Percentiles rank a stretch among this genome's conserved stretches.
Evolutionary conservation across 2,113 vertebrate genomes (phyloP).

Genomic region (Nothocercus julius): DNA sequence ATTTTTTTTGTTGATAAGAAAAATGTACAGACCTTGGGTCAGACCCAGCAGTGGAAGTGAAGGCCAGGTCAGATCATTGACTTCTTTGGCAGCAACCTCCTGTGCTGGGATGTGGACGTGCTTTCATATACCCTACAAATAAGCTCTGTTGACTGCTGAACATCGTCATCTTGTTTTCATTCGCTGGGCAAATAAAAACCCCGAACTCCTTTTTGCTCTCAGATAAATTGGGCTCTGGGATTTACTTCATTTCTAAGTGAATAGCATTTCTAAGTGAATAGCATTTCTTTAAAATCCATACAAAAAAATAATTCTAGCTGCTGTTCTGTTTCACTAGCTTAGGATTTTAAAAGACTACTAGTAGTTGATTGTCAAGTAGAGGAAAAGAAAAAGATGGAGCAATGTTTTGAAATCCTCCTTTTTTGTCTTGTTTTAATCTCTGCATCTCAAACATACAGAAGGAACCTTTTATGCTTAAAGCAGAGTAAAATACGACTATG

Average conservation of each 20-base stretch:
- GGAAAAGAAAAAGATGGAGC: not conserved
- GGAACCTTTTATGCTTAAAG: not conserved
- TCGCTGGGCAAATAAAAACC: not conserved
- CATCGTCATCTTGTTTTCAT: not conserved
- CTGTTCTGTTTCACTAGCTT: not conserved
- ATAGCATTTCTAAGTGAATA: not conserved
- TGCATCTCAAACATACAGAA: accelerated
- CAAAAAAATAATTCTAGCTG: not conserved
- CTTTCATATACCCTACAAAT: accelerated
- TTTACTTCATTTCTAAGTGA: not conserved
- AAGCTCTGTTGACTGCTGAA: not conserved
- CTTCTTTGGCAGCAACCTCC: not conserved
- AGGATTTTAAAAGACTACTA: not conserved
- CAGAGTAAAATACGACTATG: not conserved
- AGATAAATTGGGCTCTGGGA: not conserved
- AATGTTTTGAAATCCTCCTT: not conserved
- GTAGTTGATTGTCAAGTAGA: not conserved
- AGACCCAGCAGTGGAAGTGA: not conserved
- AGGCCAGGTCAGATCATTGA: not conserved
- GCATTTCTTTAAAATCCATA: not conserved
- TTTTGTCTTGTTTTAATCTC: not conserved
- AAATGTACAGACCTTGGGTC: not conserved
- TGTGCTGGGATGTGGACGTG: accelerated
- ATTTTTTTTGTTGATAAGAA: conserved; percentile 2
- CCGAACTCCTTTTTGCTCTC: accelerated